phyloP scores from a whole-genome alignment of 2,113 vertebrate species.

The Pelecanoides urinatrix region DNA sequence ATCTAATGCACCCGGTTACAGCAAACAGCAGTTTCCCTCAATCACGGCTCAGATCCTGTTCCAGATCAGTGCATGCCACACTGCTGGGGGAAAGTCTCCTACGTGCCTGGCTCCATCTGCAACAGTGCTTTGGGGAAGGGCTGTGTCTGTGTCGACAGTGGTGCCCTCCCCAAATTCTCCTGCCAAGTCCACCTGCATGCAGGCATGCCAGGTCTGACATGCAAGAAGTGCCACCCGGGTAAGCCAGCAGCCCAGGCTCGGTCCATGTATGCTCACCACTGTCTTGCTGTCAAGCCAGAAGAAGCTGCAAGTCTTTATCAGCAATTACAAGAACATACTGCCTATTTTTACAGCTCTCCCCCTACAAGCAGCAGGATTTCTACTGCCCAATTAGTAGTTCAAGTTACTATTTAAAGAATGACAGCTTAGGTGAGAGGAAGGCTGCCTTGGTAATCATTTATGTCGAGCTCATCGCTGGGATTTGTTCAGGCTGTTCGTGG shows the following conservation, averaged over 20 bases:
- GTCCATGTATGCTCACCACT: fast-evolving
- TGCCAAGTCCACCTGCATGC: background rate
- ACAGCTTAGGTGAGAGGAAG: slow-evolving; percentile 48
- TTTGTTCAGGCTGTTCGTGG: slow-evolving; percentile 30
- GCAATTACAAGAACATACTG: slow-evolving; percentile 42
- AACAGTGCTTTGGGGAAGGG: background rate
- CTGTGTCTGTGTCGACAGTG: background rate
- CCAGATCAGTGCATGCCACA: background rate
- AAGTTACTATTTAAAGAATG: slow-evolving; percentile 60
- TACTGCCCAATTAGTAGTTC: slow-evolving; percentile 57
- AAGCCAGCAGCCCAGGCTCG: background rate
- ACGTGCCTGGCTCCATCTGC: background rate
- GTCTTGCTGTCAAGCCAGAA: background rate
- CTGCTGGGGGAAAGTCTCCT: background rate
- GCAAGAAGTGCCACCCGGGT: background rate
- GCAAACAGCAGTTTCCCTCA: slow-evolving; percentile 3
- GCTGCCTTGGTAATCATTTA: slow-evolving; percentile 52
- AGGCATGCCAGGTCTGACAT: background rate
- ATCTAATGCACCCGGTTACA: background rate
- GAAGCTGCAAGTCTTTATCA: background rate
- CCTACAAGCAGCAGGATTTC: slow-evolving; percentile 28
- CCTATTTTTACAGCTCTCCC: slow-evolving; percentile 17
- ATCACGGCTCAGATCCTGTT: background rate
- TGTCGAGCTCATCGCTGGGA: slow-evolving; percentile 37
- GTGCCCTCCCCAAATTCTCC: background rate